Conservation (phyloP, 2,888 invertebrate species). For the Ellobium chinense region DNA sequence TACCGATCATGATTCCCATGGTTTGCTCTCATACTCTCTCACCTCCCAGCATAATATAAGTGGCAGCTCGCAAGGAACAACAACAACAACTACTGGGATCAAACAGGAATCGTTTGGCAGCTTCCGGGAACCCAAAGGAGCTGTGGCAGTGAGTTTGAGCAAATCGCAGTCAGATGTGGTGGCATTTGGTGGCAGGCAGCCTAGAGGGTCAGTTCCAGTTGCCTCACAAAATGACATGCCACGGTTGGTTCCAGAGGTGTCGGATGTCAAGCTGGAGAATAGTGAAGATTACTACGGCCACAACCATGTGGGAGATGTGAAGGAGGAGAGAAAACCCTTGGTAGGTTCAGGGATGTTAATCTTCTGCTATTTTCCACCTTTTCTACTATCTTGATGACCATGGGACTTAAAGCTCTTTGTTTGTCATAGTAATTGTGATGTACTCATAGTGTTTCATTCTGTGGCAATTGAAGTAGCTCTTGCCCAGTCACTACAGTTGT, state of each 20-base stretch:
- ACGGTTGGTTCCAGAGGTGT: slow-evolving; percentile 27
- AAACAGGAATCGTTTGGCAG: not conserved
- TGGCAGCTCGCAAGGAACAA: not conserved
- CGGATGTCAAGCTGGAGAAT: not conserved
- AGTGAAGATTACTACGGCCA: not conserved
- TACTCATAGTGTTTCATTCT: not conserved
- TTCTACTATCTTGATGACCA: not conserved
- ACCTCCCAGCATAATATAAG: not conserved
- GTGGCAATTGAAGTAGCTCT: too few relatives aligned
- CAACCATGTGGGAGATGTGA: not conserved
- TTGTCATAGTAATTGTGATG: not conserved
- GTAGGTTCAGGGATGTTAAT: too few relatives aligned
- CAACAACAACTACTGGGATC: not conserved
- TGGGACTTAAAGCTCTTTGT: not conserved
- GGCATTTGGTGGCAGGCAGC: not conserved
- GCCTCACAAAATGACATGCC: slow-evolving; percentile 35
- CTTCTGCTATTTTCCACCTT: too few relatives aligned
- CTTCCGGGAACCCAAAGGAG: not conserved
- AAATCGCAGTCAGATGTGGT: slow-evolving; percentile 43
- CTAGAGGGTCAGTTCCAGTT: not conserved
- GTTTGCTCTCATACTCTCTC: slow-evolving; percentile 18
- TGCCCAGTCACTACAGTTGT: too few relatives aligned
- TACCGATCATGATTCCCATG: slow-evolving; percentile 9
- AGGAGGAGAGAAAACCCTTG: not conserved
- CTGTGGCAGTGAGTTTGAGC: not conserved